Base-by-base conservation (phyloP, 1,140 invertebrate species). In the Drosophila baimaii region DNA sequence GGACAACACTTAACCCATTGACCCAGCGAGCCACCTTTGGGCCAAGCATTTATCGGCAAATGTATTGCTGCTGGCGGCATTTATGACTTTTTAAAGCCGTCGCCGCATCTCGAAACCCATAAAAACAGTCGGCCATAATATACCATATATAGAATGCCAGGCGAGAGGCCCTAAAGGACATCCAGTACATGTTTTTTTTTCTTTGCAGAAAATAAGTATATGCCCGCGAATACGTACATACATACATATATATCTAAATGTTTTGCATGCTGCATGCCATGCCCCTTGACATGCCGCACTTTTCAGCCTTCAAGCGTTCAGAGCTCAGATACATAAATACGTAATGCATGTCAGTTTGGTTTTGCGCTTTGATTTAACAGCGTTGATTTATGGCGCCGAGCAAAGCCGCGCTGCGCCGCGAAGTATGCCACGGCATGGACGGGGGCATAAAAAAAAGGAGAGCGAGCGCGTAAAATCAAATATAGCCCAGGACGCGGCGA, bases 301-400 rank as follows among this genome's bases (percentile, higher is more conserved):
- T 62, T 47, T 47, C 25, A 63, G 49, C 58, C 49, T 63, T 41
- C 69, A 23, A 72, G 59, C 71, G 49, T 61, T 57, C 43, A n/a
- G n/a, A n/a, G 49, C 68, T 54, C 46, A 73, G 75, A 79, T 73
- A 88, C 82, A 86, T 88, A 86, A 88, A 89, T 86, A 77, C 66
- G 65, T 88, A 83, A 89, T 89, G 84, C 76, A 80, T 83, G 84
- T 88, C 83, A 83, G 83, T 88, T 83, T 88, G 83, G 79, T 80
- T 88, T 89, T 77, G 72, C 51, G 80, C 83, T 88, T 89, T 89
- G 83, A 88, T 89, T 89, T 88, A 83, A 77, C 72, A 88, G 77
- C 77, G 84, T 79, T 88, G 79, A 89, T 89, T 88, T 89, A 88
- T 89, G 79, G 72, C 43, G 47, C 46, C 27, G 10, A 31, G 31